Conservation (phyloP, 2,888 invertebrate species). For the Chrysomela aeneicollis region DNA sequence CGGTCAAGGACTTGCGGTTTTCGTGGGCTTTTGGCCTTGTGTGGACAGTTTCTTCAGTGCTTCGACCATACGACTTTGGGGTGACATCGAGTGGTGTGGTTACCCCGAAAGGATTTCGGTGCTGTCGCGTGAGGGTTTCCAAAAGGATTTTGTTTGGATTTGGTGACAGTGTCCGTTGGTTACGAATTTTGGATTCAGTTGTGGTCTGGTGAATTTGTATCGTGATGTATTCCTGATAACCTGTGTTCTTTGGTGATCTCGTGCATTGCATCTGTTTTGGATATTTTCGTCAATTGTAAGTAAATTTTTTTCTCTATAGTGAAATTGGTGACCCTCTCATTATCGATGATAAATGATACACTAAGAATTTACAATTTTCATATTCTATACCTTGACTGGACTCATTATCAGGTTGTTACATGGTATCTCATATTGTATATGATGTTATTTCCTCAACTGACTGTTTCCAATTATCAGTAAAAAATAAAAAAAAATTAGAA, state of each 20-base stretch:
- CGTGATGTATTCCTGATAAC: not conserved
- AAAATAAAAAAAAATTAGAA: too few species aligned
- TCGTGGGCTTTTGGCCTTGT: not conserved
- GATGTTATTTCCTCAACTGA: too few species aligned
- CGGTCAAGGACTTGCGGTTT: conserved; percentile 5
- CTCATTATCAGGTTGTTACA: too few species aligned
- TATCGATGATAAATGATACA: too few species aligned
- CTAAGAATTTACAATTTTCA: too few species aligned
- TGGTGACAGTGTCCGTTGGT: conserved; percentile 1
- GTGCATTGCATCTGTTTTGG: not conserved
- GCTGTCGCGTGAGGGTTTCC: not conserved
- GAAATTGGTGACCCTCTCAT: too few species aligned
- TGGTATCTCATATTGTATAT: too few species aligned
- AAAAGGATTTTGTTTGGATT: not conserved
- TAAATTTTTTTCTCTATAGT: too few species aligned
- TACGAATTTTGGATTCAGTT: not conserved
- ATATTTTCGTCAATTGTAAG: too few species aligned
- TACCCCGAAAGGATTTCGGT: not conserved
- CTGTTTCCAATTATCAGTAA: too few species aligned
- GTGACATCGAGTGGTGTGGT: not conserved
- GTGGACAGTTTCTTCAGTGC: not conserved
- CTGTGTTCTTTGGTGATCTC: not conserved
- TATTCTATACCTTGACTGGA: too few species aligned
- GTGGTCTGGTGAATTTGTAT: not conserved
- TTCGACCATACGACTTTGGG: not conserved